These are phyloP conservation scores for Dermatemys mawii DNA, from an alignment of 2,113 vertebrate species.

Conservation along the genomic window DNA sequence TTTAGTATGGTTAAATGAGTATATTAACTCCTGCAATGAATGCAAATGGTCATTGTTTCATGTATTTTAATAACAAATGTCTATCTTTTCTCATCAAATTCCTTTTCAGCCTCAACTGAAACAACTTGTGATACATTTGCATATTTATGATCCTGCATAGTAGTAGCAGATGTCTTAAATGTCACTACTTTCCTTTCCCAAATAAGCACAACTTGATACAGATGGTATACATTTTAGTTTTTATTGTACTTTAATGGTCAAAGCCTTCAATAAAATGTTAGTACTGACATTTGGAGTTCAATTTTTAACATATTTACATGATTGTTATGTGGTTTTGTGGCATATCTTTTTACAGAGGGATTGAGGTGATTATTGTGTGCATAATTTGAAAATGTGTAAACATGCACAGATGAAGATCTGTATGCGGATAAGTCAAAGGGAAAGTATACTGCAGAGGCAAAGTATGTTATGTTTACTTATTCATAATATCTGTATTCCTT, in stretches of 20 bases:
- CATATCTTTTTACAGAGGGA: background rate
- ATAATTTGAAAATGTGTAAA: background rate
- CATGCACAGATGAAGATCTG: background rate
- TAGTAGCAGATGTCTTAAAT: slow-evolving; percentile 4
- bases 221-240: background rate
- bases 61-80: slow-evolving; percentile 40
- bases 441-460: background rate
- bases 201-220: slow-evolving; percentile 17
- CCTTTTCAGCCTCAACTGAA: slow-evolving; percentile 9
- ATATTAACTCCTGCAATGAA: background rate
- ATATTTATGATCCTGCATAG: background rate
- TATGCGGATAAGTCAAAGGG: background rate
- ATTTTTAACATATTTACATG: background rate
- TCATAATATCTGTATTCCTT: background rate
- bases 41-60: background rate
- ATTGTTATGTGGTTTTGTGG: background rate
- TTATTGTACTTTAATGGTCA: background rate
- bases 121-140: background rate
- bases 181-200: background rate
- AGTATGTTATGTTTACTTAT: background rate
- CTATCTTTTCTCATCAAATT: background rate
- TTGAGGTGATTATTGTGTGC: background rate
- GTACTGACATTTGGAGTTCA: background rate
- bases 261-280: background rate
- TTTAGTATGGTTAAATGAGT: background rate